Base-by-base conservation (phyloP, 2,888 invertebrate species). In the Aromia moschata region DNA sequence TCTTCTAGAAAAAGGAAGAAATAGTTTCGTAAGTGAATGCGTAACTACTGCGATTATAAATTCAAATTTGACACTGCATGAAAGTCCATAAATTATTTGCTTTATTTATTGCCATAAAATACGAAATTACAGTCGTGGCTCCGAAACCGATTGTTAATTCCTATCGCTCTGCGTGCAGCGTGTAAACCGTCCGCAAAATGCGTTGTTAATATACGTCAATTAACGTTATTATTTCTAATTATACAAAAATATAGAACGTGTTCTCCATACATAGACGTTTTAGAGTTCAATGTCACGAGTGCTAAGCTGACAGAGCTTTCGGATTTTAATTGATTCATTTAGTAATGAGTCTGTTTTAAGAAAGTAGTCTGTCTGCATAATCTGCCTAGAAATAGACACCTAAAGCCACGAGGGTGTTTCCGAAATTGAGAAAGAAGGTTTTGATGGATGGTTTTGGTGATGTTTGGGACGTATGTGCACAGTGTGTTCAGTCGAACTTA, bases 251-350 rank as follows among this genome's bases (percentile, higher is more conserved):
- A 52, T 52, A 52, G 52, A 51, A 17, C 51, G 18, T 16, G 41
- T 25, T 52, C 15, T 31, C 10, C 41, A 52, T 41, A 53, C 31
- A 14, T 43, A 52, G 33, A n/a, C 31, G 7, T 38, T 43, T 12
- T 33, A 20, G 31, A 56, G 56, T 56, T 56, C 56, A 56, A 46
- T 47, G 40, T 47, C 55, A 55, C 55, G 46, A 36, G 30, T 37
- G 18, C 30, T 12, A 5, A 44, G 25, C 17, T 30, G 40, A 20
- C 40, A 20, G 46, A 17, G 47, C 56, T 56, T 56, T 56, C 56
- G 17, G 37, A 56, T 47, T 56, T 51, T 58, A 58, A 46, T 51
- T 51, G 57, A 57, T 30, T 58, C 31, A 80, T 58, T 66, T 78
- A 47, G 12, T 47, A 47, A 17, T 10, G 20, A 37, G 9, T 2